These are phyloP conservation scores for Pachypanchax playfairii DNA, from an alignment of 2,113 vertebrate genomes.

Conservation along the genomic window DNA sequence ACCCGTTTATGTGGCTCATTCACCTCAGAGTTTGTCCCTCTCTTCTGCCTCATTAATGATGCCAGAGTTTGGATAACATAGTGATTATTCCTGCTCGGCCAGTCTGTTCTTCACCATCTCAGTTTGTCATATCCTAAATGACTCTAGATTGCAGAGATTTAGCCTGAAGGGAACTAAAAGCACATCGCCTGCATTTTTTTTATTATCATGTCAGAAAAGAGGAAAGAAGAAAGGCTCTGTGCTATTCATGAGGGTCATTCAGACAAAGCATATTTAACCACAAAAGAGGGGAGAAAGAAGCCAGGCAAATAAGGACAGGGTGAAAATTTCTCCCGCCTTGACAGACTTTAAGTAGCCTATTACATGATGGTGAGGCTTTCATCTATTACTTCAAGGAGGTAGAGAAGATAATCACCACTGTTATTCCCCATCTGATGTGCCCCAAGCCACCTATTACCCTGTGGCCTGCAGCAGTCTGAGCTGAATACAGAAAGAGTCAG, in stretches of 20 bases:
- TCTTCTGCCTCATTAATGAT: conserved; percentile 63
- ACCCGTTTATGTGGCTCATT: conserved; percentile 41
- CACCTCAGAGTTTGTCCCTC: conserved; percentile 34
- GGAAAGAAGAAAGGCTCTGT: conserved; percentile 25
- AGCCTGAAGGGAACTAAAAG: conserved; percentile 59
- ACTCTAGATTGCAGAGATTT: conserved; percentile 67
- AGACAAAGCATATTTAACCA: conserved; percentile 74
- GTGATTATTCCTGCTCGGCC: conserved; percentile 61
- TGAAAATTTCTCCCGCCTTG: conserved; percentile 63
- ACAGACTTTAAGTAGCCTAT: conserved; percentile 78
- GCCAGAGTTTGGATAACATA: conserved; percentile 55
- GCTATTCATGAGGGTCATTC: conserved; percentile 53
- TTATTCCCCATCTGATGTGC: conserved; percentile 73
- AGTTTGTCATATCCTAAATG: conserved; percentile 64
- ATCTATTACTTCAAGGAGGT: conserved; percentile 76
- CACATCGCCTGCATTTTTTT: conserved; percentile 36
- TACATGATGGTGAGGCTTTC: conserved; percentile 75
- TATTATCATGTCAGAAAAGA: conserved; percentile 53
- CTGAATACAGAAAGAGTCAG: conserved; percentile 39
- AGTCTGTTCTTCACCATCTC: conserved; percentile 37
- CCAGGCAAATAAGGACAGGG: conserved; percentile 60
- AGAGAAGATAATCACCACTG: conserved; percentile 77
- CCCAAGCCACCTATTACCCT: conserved; percentile 70
- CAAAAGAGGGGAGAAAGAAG: conserved; percentile 52
- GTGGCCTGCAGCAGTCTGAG: conserved; percentile 50